Percentiles rank a stretch among this genome's conserved stretches.
These are phyloP conservation scores for Gonioctena quinquepunctata DNA, from an alignment of 1,140 invertebrate species.

Conservation along the genomic window DNA sequence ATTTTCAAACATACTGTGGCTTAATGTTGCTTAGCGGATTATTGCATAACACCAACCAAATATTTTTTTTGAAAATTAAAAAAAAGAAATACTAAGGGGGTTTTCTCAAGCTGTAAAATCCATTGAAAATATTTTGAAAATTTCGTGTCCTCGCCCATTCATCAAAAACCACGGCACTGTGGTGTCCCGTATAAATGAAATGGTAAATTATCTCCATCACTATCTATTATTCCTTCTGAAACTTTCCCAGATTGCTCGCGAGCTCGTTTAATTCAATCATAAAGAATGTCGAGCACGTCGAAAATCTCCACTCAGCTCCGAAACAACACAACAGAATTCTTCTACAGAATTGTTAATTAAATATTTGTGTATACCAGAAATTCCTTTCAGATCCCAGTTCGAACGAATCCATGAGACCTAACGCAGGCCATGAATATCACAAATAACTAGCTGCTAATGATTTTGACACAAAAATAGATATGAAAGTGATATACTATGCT, in stretches of 20 bases:
- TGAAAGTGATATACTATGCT: neutral
- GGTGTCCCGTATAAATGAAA: too few relatives aligned
- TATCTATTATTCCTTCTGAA: too few relatives aligned
- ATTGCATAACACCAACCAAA: too few relatives aligned
- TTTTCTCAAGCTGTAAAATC: too few relatives aligned
- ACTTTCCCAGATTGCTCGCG: neutral
- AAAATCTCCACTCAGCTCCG: neutral
- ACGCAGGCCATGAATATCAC: neutral
- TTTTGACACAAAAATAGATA: neutral
- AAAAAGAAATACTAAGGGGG: too few relatives aligned
- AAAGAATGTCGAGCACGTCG: neutral
- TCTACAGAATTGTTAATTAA: slow-evolving; percentile 17
- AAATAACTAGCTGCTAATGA: neutral
- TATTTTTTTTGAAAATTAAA: too few relatives aligned
- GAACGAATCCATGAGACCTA: neutral
- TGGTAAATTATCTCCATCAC: too few relatives aligned
- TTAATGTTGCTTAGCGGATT: too few relatives aligned
- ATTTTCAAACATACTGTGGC: too few relatives aligned
- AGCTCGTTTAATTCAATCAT: neutral
- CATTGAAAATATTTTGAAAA: too few relatives aligned
- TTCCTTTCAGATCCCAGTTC: neutral
- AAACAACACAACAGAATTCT: slow-evolving; percentile 6
- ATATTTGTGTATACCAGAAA: neutral
- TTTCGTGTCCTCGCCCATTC: too few relatives aligned
- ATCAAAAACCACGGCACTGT: too few relatives aligned